A percentile compares a stretch with the other conserved stretches of the same genome.
Evolutionary conservation across 2,888 invertebrate genomes (phyloP).

Genomic region (Carabus problematicus): DNA sequence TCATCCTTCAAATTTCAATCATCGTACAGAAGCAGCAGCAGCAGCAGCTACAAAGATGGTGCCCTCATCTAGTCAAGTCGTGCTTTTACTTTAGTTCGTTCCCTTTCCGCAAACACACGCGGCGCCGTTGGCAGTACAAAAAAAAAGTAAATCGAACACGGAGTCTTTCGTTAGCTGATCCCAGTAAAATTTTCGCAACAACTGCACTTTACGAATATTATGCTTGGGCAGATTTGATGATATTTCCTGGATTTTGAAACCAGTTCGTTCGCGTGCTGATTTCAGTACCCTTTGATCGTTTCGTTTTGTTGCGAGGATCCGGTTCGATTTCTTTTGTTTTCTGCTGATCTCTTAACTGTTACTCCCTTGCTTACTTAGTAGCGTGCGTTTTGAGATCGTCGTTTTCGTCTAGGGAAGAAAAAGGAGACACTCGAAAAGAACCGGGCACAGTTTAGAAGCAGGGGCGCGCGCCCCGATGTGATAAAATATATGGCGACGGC

Average conservation of each 20-base stretch:
- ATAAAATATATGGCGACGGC: no score
- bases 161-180: constrained; percentile 1
- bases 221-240: background rate
- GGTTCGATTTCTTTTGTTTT: constrained; percentile 24
- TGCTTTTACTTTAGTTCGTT: background rate
- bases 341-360: background rate
- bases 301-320: constrained; percentile 23
- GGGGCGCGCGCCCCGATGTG: no score
- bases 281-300: constrained; percentile 29
- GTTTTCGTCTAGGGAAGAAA: no score
- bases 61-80: constrained; percentile 16
- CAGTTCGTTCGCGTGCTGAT: constrained; percentile 26
- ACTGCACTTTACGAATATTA: constrained; percentile 16
- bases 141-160: constrained; percentile 16
- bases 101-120: no score
- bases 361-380: no score
- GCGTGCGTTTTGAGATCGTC: no score
- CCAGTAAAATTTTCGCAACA: constrained; percentile 24
- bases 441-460: no score
- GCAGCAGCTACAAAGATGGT: constrained; percentile 15
- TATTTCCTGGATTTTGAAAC: background rate
- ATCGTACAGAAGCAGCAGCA: background rate
- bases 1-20: constrained; percentile 35
- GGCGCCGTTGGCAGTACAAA: background rate
- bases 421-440: no score